phyloP scores from a whole-genome alignment of 2,888 invertebrate genomes.

The Eubasilissa splendida region DNA sequence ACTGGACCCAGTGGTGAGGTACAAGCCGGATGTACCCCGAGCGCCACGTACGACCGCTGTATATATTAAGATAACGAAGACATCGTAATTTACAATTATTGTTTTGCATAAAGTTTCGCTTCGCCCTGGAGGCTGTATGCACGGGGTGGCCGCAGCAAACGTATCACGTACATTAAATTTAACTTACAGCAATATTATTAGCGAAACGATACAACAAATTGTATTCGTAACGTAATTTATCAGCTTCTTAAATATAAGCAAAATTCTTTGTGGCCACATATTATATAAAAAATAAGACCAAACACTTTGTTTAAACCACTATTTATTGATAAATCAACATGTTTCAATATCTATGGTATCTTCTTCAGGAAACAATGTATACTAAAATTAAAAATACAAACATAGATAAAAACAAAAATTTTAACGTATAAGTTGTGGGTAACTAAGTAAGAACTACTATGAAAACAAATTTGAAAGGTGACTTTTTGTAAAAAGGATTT shows the following conservation, averaged over 20 bases:
- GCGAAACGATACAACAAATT: slow-evolving; percentile 22
- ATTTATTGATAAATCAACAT: too few relatives aligned
- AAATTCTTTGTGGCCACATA: too few relatives aligned
- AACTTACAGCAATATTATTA: slow-evolving; percentile 24
- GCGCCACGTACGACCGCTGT: slow-evolving; percentile 48
- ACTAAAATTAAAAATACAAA: too few relatives aligned
- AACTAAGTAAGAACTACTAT: too few relatives aligned
- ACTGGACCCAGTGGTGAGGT: background rate
- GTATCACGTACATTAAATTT: slow-evolving; percentile 39
- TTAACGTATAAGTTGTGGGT: too few relatives aligned
- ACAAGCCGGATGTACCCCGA: background rate
- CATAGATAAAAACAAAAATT: too few relatives aligned
- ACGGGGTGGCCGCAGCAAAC: slow-evolving; percentile 1
- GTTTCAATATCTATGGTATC: too few relatives aligned
- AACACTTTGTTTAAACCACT: too few relatives aligned
- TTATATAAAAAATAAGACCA: too few relatives aligned
- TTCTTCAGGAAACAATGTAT: too few relatives aligned
- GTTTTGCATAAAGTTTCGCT: slow-evolving; percentile 53
- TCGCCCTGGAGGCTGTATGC: slow-evolving; percentile 23
- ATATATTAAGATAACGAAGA: slow-evolving; percentile 53
- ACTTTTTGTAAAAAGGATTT: too few relatives aligned
- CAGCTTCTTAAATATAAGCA: background rate
- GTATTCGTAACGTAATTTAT: slow-evolving; percentile 12
- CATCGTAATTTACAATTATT: slow-evolving; percentile 55
- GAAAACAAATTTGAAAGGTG: too few relatives aligned